Conservation (phyloP, 2,888 invertebrate species). For the Drosophila peninsularis region DNA sequence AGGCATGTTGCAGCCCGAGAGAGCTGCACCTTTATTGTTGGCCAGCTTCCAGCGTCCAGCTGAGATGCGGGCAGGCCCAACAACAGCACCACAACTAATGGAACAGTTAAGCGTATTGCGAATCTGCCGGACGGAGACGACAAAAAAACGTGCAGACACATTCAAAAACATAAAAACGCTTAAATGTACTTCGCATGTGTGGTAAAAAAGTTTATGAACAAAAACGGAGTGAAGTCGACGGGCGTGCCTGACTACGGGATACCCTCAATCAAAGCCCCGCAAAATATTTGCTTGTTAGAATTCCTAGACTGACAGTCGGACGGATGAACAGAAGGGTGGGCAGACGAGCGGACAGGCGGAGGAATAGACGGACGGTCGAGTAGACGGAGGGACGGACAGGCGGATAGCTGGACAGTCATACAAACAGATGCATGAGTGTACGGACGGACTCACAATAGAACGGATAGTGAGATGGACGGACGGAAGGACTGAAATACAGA, state of each 20-base stretch:
- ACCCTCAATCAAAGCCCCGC: too few species aligned
- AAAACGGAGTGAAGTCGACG: neutral
- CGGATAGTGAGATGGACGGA: neutral
- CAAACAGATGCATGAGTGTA: too few species aligned
- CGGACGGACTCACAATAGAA: neutral
- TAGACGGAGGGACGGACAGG: neutral
- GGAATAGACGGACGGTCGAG: neutral
- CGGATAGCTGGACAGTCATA: neutral
- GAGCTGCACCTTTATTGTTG: slow-evolving; percentile 1
- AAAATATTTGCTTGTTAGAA: too few species aligned
- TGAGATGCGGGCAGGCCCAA: neutral
- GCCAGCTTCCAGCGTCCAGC: neutral
- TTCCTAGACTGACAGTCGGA: too few species aligned
- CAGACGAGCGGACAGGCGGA: neutral
- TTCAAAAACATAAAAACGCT: slow-evolving; percentile 5
- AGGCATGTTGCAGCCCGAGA: neutral
- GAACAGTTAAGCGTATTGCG: slow-evolving; percentile 25
- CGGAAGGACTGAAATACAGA: neutral
- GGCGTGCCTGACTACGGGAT: neutral
- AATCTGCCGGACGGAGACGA: neutral
- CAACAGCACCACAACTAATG: slow-evolving; percentile 12
- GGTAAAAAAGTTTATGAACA: neutral
- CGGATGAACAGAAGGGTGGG: neutral
- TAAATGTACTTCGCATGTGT: slow-evolving; percentile 1
- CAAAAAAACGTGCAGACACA: slow-evolving; percentile 1